Evolutionary conservation across 2,888 invertebrate genomes (phyloP), one percentile per base, ranked within the genome.

Genomic region (Scrobipalpa atriplicella): DNA sequence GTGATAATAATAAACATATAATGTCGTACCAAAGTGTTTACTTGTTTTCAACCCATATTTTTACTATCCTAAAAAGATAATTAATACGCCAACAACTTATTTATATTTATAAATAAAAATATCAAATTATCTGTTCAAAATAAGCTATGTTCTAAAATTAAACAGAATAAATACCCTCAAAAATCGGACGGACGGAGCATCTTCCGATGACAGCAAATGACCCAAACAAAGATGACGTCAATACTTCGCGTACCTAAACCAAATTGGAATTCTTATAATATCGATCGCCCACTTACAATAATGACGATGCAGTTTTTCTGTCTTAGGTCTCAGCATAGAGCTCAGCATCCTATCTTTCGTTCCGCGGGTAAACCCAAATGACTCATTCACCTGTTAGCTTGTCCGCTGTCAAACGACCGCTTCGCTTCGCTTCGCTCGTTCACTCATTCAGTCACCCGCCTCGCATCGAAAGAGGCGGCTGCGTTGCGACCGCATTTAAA

Each of bases 361-460:
- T 47, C 47, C 47, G 47, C 47, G 47, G 47, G 47, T 47, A 47
- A 47, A 47, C 47, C 47, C 47, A 47, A 47, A 13, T 47, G 47
- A 54, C 21, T 54, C 54, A 54, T 21, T 54, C 54, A 54, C 54
- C 54, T 21, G 21, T 52, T 58, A 58, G 13, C 58, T 38, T n/a
- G 21, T 1, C 36, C 21, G 29, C 58, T 29, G 38, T 38, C 16
- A 58, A 58, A 38, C 38, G 38, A 16, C n/a, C 13, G 9, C n/a
- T 13, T 38, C 29, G 21, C n/a, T 11, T 8, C 29, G 54, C 39
- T 38, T 60, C 21, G 54, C n/a, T 58, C 58, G 19, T 60, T 56
- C 64, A 39, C 19, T 64, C 58, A 60, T 29, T 65, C 65, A 65
- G 65, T 65, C 16, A 41, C 36, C 47, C 29, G 43, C 56, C 5